These are phyloP conservation scores for Epinephelus coioides DNA, from an alignment of 2,797 vertebrate genomes.

Conservation along the genomic window DNA sequence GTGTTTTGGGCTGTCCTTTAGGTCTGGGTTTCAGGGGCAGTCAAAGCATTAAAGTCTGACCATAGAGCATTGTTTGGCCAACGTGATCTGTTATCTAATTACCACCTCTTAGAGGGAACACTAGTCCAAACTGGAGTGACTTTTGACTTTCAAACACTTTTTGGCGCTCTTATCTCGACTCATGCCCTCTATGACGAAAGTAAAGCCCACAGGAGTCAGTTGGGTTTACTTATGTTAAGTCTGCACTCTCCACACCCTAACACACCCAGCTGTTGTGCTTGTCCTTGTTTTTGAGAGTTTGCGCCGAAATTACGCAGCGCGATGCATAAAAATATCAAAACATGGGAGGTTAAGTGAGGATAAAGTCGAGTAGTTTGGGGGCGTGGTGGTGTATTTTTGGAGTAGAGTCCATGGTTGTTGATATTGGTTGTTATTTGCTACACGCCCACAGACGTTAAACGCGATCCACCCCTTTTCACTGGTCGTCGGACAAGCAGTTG, in stretches of 20 bases:
- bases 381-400: background rate
- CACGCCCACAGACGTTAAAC: background rate
- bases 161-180: background rate
- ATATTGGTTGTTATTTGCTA: conserved; percentile 6
- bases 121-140: background rate
- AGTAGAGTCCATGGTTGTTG: background rate
- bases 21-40: conserved; percentile 36
- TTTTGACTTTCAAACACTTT: background rate
- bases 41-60: conserved; percentile 25
- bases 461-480: background rate
- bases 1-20: conserved; percentile 53
- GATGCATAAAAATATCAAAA: background rate
- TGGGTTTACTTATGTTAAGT: background rate
- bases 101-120: background rate
- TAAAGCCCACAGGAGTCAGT: background rate
- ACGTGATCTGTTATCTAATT: conserved; percentile 11
- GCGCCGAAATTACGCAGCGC: background rate
- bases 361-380: background rate
- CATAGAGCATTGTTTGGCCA: conserved; percentile 16
- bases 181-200: background rate
- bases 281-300: background rate
- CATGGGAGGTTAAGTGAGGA: background rate
- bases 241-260: background rate
- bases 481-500: conserved; percentile 16
- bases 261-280: background rate